A percentile compares a stretch with the other conserved stretches of the same genome.
These are phyloP conservation scores for Athrips mouffetella DNA, from an alignment of 2,888 invertebrate species.

Conservation along the genomic window DNA sequence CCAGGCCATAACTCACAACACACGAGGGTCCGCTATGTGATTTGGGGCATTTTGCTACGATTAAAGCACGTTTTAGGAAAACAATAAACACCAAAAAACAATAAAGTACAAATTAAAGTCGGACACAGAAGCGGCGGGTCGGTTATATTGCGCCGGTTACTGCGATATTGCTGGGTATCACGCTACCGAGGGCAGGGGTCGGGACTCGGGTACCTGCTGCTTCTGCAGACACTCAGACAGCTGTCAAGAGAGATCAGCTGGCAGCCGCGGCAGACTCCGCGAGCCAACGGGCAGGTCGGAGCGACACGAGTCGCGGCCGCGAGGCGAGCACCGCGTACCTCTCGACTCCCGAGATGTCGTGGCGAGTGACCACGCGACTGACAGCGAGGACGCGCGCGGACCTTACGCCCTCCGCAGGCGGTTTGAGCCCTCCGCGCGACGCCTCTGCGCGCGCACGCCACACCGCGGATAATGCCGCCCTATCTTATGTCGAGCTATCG, in stretches of 20 bases:
- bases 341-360: slow-evolving; percentile 55
- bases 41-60: slow-evolving; percentile 49
- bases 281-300: neutral
- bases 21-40: slow-evolving; percentile 39
- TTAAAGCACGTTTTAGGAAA: slow-evolving; percentile 61
- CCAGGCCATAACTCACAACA: slow-evolving; percentile 37
- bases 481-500: slow-evolving; percentile 71
- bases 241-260: slow-evolving; percentile 5
- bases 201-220: slow-evolving; percentile 40
- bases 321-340: slow-evolving; percentile 46
- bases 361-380: slow-evolving; percentile 50
- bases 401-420: slow-evolving; percentile 71
- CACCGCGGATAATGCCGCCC: slow-evolving; percentile 69
- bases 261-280: neutral
- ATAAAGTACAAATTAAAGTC: slow-evolving; percentile 68
- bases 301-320: slow-evolving; percentile 40
- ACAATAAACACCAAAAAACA: slow-evolving; percentile 71
- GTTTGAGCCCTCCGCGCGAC: slow-evolving; percentile 73
- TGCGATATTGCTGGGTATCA: slow-evolving; percentile 61
- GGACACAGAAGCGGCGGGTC: slow-evolving; percentile 53
- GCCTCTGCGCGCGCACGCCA: slow-evolving; percentile 69
- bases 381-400: slow-evolving; percentile 61
- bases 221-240: slow-evolving; percentile 17
- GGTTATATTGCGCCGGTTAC: slow-evolving; percentile 49
- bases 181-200: slow-evolving; percentile 57